Evolutionary conservation across 2,888 invertebrate species (phyloP).

Genomic region (Cheilosia soror): DNA sequence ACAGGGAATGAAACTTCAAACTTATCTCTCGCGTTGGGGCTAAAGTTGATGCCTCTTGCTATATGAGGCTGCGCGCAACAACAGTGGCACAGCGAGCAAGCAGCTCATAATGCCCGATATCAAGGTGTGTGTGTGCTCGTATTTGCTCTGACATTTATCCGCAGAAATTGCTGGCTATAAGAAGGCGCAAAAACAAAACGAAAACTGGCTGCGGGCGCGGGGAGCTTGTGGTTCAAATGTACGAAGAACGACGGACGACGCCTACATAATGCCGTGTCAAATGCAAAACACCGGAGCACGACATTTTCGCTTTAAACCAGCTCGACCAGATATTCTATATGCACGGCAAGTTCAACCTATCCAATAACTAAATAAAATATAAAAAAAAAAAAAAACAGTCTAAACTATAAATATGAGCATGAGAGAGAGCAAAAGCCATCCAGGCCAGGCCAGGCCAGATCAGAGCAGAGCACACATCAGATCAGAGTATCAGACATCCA

Average conservation of each 20-base stretch:
- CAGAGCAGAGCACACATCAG: conserved; percentile 42
- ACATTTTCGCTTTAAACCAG: conserved; percentile 76
- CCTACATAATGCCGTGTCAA: conserved; percentile 77
- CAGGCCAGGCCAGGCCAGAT: conserved; percentile 56
- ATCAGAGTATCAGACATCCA: background rate
- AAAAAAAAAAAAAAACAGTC: conserved; percentile 44
- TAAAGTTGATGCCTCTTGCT: conserved; percentile 62
- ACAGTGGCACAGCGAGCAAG: conserved; percentile 31
- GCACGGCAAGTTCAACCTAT: conserved; percentile 58
- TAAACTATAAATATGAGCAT: conserved; percentile 72
- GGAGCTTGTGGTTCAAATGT: conserved; percentile 53
- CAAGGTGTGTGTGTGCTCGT: conserved; percentile 43
- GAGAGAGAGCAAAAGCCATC: conserved; percentile 58
- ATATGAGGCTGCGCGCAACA: conserved; percentile 37
- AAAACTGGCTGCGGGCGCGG: conserved; percentile 2
- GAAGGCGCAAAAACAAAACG: conserved; percentile 45
- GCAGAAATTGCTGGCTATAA: conserved; percentile 53
- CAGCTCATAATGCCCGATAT: conserved; percentile 38
- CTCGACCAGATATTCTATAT: conserved; percentile 77
- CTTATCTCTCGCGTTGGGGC: conserved; percentile 44
- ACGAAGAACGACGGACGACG: conserved; percentile 68
- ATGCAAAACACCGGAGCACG: conserved; percentile 75
- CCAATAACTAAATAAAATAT: conserved; percentile 50
- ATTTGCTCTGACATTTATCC: conserved; percentile 74
- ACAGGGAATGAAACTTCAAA: conserved; percentile 9